phyloP scores from a whole-genome alignment of 2,797 vertebrate genomes.

The Dipus sagitta region DNA sequence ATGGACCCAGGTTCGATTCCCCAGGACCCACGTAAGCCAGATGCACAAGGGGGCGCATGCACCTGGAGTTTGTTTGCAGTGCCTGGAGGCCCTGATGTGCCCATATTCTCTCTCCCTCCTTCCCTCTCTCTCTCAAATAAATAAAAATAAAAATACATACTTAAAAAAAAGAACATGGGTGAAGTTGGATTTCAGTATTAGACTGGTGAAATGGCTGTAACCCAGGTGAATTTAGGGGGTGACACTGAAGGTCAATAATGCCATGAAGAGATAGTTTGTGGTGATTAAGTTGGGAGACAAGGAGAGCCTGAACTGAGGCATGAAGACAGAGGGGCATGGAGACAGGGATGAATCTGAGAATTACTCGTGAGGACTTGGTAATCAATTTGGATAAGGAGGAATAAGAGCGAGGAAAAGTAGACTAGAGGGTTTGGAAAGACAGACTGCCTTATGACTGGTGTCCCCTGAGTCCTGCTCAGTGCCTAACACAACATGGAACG shows the following conservation, averaged over 20 bases:
- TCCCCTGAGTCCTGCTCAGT: background rate
- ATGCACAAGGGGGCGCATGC: too few relatives aligned
- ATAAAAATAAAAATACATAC: too few relatives aligned
- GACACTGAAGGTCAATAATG: background rate
- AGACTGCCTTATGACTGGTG: background rate
- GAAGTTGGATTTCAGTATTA: background rate
- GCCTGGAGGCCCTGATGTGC: too few relatives aligned
- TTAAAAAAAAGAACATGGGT: background rate
- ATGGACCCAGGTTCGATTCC: too few relatives aligned
- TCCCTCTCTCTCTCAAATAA: too few relatives aligned
- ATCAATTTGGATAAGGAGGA: constrained; percentile 4
- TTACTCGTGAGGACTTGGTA: background rate
- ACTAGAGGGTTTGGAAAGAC: background rate
- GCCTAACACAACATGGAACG: background rate
- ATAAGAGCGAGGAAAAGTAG: background rate
- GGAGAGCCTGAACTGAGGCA: background rate
- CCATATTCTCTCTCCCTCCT: too few relatives aligned
- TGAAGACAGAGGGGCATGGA: background rate
- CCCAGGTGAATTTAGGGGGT: background rate
- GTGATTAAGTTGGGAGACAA: background rate
- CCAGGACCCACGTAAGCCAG: too few relatives aligned
- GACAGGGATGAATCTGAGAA: background rate
- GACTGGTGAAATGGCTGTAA: background rate
- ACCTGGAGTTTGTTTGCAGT: too few relatives aligned
- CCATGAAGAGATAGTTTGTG: background rate